These are phyloP conservation scores for Oplegnathus fasciatus DNA, from an alignment of 2,113 vertebrate genomes.

Conservation along the genomic window DNA sequence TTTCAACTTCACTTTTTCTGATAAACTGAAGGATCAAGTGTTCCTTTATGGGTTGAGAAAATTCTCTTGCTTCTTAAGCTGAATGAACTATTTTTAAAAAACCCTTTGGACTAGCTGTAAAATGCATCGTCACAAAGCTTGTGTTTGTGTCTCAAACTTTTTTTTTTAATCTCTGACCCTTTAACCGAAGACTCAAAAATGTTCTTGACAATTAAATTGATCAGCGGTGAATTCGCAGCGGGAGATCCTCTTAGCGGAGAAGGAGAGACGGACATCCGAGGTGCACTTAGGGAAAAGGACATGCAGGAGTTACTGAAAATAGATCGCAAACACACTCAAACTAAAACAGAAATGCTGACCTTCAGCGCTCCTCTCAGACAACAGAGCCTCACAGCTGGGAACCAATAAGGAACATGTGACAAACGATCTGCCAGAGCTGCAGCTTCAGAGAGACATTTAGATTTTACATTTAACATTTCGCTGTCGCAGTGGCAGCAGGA, in stretches of 20 bases:
- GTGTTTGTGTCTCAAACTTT: not conserved
- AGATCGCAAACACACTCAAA: conserved; percentile 33
- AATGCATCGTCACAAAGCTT: too few species aligned
- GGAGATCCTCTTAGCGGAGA: conserved; percentile 31
- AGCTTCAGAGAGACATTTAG: conserved; percentile 12
- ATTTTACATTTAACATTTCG: conserved; percentile 43
- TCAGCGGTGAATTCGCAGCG: conserved; percentile 35
- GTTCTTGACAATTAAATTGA: conserved; percentile 59
- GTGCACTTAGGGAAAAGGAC: conserved; percentile 49
- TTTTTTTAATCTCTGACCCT: conserved; percentile 52
- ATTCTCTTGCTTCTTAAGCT: too few species aligned
- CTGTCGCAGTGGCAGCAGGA: conserved; percentile 1
- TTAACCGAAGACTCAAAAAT: conserved; percentile 23
- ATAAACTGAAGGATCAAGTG: too few species aligned
- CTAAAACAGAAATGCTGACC: conserved; percentile 49
- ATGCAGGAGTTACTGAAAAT: conserved; percentile 40
- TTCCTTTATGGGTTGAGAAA: too few species aligned
- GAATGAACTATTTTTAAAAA: too few species aligned
- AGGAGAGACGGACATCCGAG: not conserved
- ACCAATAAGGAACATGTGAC: conserved; percentile 21
- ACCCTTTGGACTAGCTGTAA: too few species aligned
- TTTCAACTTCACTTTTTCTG: too few species aligned
- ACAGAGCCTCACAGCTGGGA: conserved; percentile 16
- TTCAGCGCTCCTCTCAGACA: conserved; percentile 44
- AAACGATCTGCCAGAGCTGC: conserved; percentile 14